Evolutionary conservation across 2,888 invertebrate species (phyloP).

Genomic region (Dolichopus griseipennis): DNA sequence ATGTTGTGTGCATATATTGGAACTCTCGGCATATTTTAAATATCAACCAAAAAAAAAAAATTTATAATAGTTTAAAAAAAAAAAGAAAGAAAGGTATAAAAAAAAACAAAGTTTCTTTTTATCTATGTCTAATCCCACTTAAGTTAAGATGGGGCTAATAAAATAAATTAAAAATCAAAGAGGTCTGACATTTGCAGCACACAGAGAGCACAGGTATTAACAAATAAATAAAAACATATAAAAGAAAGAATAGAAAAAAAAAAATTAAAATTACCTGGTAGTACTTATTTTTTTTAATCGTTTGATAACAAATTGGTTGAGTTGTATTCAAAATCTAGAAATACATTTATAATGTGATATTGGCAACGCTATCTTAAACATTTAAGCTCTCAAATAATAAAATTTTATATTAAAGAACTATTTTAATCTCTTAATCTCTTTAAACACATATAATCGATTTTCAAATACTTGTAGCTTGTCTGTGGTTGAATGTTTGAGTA

Average conservation of each 20-base stretch:
- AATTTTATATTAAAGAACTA: too few relatives aligned
- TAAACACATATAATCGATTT: too few relatives aligned
- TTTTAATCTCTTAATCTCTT: too few relatives aligned
- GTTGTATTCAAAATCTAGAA: too few relatives aligned
- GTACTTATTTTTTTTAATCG: neutral
- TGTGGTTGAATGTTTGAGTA: too few relatives aligned
- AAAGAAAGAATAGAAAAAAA: neutral
- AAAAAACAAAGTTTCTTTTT: neutral
- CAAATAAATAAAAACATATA: neutral
- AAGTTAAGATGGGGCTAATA: slow-evolving; percentile 4
- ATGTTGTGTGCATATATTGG: neutral
- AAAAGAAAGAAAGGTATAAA: too few relatives aligned
- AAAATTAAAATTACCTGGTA: neutral
- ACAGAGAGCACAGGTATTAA: neutral
- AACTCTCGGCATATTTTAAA: neutral
- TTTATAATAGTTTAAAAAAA: too few relatives aligned
- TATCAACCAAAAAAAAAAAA: neutral
- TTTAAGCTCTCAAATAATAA: too few relatives aligned
- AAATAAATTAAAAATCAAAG: slow-evolving; percentile 6
- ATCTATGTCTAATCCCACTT: slow-evolving; percentile 1
- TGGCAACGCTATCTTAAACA: too few relatives aligned
- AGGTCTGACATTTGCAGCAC: slow-evolving; percentile 4
- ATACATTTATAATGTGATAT: too few relatives aligned
- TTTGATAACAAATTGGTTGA: too few relatives aligned
- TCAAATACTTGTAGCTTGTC: too few relatives aligned